Percentiles rank a stretch among this genome's conserved stretches.
These are phyloP conservation scores for Drosophila limbata DNA, from an alignment of 2,888 invertebrate species.

Conservation along the genomic window DNA sequence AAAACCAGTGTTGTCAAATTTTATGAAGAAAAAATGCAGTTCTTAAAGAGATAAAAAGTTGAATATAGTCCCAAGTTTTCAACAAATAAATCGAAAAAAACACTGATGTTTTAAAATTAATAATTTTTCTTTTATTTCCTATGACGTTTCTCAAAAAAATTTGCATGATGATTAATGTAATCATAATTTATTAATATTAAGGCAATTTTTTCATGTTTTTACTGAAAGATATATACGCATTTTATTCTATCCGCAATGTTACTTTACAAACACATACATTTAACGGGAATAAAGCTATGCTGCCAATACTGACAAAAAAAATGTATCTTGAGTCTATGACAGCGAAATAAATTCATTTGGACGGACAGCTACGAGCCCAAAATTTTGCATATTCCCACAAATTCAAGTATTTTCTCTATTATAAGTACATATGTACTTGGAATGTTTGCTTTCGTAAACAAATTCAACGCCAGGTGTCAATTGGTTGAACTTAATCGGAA, in stretches of 20 bases:
- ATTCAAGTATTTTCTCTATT: background rate
- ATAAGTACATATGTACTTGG: too few species aligned
- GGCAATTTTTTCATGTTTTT: too few species aligned
- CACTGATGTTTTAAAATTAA: too few species aligned
- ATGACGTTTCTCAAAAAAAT: too few species aligned
- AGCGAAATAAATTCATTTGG: conserved; percentile 32
- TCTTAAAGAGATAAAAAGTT: too few species aligned
- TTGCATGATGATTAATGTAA: too few species aligned
- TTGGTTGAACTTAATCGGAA: conserved; percentile 47
- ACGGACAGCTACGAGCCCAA: conserved; percentile 15
- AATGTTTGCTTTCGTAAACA: conserved; percentile 32
- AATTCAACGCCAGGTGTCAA: conserved; percentile 61
- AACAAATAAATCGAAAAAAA: too few species aligned
- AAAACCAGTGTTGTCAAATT: background rate
- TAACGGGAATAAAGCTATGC: background rate
- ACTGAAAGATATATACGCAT: too few species aligned
- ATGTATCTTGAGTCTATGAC: conserved; percentile 10
- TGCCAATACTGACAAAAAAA: background rate
- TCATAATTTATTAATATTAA: too few species aligned
- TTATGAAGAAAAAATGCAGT: background rate
- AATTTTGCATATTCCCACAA: background rate
- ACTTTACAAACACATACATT: background rate
- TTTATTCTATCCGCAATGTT: too few species aligned
- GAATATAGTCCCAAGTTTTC: too few species aligned
- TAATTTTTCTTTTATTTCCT: too few species aligned